Evolutionary conservation across 2,797 vertebrate species (phyloP), one percentile per base, ranked within the genome.

Genomic region (Amniataba percoides): DNA sequence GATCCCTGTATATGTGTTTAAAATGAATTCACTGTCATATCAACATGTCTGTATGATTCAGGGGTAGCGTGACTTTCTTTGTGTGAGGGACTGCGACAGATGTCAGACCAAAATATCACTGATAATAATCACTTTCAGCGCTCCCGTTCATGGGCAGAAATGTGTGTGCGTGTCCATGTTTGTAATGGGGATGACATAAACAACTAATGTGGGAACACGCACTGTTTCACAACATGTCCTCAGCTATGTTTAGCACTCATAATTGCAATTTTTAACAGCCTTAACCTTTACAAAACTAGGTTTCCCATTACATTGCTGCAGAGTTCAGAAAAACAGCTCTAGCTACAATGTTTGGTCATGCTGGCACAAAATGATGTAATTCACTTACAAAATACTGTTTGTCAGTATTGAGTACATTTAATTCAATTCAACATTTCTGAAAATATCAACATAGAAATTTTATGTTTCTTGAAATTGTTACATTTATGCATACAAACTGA

Each of bases 1-100:
- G 27, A 66, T 74, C 58, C 63, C 46, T 39, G 5, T 62, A 85
- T 52, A 51, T 55, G 31, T 65, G 45, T 68, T 75, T 27, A 51
- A 18, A 31, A 71, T 63, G 40, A 0, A 74, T 52, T 63, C 55
- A 69, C 60, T 57, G 49, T 27, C 59, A 49, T 45, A 63, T 75
- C 45, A 62, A 52, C 15, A 51, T 43, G 5, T 69, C 34, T 23
- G 12, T 59, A 69, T 69, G 60, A 53, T 60, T 36, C 3, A 23
- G 15, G 1, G 1, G 16, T 21, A 21, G 23, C n/a, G 25, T 49
- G 12, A 5, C 3, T 23, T 39, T 61, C 23, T 39, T 40, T 65
- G 19, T 74, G 34, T 71, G 43, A 64, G 18, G 53, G 18, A 58
- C 31, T 55, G 27, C 60, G 52, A 81, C 34, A 68, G 19, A 62